These are phyloP conservation scores for Drosophila tanythrix DNA, from an alignment of 2,888 invertebrate genomes.

Conservation along the genomic window DNA sequence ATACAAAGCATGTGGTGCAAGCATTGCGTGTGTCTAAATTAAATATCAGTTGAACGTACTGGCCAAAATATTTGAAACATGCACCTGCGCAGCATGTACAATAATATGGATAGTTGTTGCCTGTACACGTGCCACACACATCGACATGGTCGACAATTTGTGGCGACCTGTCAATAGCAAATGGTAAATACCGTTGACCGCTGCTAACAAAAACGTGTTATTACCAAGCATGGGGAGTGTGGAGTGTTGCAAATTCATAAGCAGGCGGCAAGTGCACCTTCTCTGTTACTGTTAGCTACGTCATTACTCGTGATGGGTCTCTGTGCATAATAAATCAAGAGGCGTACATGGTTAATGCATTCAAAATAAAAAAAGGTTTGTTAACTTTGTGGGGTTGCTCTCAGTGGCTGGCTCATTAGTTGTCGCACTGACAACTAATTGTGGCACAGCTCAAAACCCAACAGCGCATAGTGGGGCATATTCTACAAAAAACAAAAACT, in stretches of 20 bases:
- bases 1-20: constrained; percentile 1
- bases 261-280: constrained; percentile 24
- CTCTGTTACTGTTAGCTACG: constrained; percentile 22
- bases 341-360: constrained; percentile 68
- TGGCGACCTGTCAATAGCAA: constrained; percentile 27
- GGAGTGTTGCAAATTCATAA: constrained; percentile 12
- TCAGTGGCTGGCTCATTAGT: constrained; percentile 54
- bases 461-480: not conserved
- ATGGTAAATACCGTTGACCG: constrained; percentile 11
- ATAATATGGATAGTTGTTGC: not conserved
- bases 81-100: constrained; percentile 2
- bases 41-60: constrained; percentile 11
- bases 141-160: constrained; percentile 17
- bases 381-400: not conserved
- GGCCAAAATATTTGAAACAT: constrained; percentile 12
- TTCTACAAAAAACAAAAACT: not conserved
- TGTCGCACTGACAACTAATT: constrained; percentile 49
- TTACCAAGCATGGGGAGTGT: constrained; percentile 2
- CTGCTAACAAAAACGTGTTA: constrained; percentile 22
- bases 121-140: constrained; percentile 24
- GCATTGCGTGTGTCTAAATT: constrained; percentile 7
- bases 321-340: constrained; percentile 73
- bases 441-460: constrained; percentile 31
- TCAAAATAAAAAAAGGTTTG: constrained; percentile 39
- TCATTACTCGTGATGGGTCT: constrained; percentile 46